These are phyloP conservation scores for Mamestra configurata DNA, from an alignment of 1,140 invertebrate species.

Conservation along the genomic window DNA sequence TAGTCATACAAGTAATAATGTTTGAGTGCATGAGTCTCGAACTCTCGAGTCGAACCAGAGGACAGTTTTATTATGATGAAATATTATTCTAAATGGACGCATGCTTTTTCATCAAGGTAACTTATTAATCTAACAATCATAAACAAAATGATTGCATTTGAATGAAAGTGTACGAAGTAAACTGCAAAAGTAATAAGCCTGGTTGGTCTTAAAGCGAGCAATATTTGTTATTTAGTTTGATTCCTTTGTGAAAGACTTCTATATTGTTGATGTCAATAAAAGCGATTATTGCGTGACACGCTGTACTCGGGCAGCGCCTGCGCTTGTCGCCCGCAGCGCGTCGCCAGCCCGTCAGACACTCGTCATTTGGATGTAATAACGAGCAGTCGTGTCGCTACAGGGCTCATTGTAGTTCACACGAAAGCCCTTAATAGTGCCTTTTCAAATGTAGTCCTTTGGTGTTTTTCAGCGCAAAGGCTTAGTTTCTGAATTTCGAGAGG, in stretches of 20 bases:
- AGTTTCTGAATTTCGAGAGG: constrained; percentile 76
- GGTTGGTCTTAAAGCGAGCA: not conserved
- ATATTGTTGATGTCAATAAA: constrained; percentile 5
- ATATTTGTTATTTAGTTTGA: not conserved
- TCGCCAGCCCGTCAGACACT: constrained; percentile 59
- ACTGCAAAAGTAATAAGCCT: not conserved
- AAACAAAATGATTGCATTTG: not conserved
- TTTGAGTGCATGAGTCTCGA: no score
- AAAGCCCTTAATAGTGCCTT: constrained; percentile 83
- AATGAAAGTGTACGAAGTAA: not conserved
- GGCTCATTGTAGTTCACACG: constrained; percentile 86
- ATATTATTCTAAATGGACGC: not conserved
- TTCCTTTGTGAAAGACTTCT: not conserved
- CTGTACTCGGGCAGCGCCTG: constrained; percentile 44
- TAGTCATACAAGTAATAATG: not conserved
- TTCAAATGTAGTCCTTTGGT: constrained; percentile 86
- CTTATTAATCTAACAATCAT: not conserved
- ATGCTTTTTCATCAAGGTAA: not conserved
- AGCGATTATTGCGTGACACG: constrained; percentile 12
- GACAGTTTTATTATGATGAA: constrained; percentile 7
- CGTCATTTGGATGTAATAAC: constrained; percentile 81
- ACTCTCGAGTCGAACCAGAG: not conserved
- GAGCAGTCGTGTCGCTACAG: constrained; percentile 80
- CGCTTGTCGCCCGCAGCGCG: constrained; percentile 34
- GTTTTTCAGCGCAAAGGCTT: constrained; percentile 71